Base-by-base conservation (phyloP, 2,888 invertebrate species). In the Himalopsyche japonica region DNA sequence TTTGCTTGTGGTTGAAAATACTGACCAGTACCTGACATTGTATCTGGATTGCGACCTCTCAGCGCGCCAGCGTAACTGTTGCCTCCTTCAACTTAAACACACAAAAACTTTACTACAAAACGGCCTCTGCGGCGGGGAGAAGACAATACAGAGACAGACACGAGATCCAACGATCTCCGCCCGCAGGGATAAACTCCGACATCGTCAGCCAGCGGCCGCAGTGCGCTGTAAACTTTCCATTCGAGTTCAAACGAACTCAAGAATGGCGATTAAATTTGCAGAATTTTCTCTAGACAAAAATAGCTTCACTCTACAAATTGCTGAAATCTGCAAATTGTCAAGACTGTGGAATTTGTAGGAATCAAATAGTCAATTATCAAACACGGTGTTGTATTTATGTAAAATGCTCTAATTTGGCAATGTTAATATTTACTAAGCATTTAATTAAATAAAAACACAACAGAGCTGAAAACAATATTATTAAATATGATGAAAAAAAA, bases 31-130 rank as follows among this genome's bases (percentile, higher is more conserved):
- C 97, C 97, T 96, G 97, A 95, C 95, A 97, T 95, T 93, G 93
- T 92, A 93, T 94, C 94, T 92, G 94, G 94, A 92, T 95, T 95
- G 89, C 95, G 95, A 91, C 97, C 97, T 92, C 96, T 96, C 93
- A 97, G 94, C 92, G 97, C 96, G 93, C 96, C 96, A 92, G 97
- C 97, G 95, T 97, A 97, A 93, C 96, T 95, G 91, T 90, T 90
- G 91, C 90, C 90, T 90, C 87, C 88, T 87, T 87, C 82, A 70
- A 70, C 70, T 70, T 70, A 86, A 86, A 86, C 84, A 87, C 85
- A 87, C 70, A 87, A 87, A 87, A 85, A 87, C 64, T 84, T 87
- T 87, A 86, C 86, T 87, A 86, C 84, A 82, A 81, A 86, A 57
- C 64, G 79, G 80, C 80, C 82, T 76, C 27, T 70, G 70, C 12